phyloP scores from a whole-genome alignment of 2,113 vertebrate genomes.

The Pyrgilauda ruficollis region DNA sequence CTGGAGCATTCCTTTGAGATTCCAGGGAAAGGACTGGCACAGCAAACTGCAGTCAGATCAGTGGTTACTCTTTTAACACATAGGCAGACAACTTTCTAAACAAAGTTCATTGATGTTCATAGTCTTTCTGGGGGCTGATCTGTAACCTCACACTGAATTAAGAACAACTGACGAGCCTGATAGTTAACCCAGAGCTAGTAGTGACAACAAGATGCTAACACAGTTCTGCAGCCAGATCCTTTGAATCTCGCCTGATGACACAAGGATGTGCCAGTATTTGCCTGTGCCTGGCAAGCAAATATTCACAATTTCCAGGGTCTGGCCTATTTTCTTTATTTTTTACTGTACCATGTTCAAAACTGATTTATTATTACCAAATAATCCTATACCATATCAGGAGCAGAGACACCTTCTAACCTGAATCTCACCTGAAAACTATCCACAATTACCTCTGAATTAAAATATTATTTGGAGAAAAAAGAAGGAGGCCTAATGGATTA shows the following conservation, averaged over 20 bases:
- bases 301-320: not conserved
- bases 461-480: not conserved
- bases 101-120: not conserved
- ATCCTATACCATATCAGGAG: not conserved
- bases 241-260: fast-evolving
- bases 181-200: not conserved
- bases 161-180: not conserved
- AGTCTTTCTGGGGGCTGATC: not conserved
- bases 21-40: not conserved
- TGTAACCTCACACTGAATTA: not conserved
- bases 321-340: not conserved
- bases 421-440: not conserved
- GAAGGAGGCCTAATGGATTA: fast-evolving
- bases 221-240: fast-evolving
- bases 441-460: not conserved
- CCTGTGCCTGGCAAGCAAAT: not conserved
- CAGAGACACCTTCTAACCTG: not conserved
- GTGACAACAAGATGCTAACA: not conserved
- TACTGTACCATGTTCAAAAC: not conserved
- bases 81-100: not conserved
- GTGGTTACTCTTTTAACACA: not conserved
- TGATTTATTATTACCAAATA: not conserved
- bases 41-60: not conserved
- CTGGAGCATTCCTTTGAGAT: not conserved
- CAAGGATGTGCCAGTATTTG: not conserved